phyloP scores from a whole-genome alignment of 1,140 invertebrate genomes.

The Drosophila santomea region DNA sequence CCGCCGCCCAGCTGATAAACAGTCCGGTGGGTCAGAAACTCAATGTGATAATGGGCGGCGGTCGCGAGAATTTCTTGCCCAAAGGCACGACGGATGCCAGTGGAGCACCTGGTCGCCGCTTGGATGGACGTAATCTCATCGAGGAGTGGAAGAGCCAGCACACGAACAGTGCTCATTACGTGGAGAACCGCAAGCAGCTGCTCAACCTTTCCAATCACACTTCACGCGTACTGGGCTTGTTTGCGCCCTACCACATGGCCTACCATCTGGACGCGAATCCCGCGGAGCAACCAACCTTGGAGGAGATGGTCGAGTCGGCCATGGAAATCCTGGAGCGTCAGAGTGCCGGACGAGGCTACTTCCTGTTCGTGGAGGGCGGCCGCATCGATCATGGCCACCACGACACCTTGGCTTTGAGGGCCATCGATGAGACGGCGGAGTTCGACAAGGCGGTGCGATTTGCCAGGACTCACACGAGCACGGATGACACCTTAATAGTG shows the following conservation, averaged over 20 bases:
- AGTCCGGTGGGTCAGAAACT: slow-evolving; percentile 87
- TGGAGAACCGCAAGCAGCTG: slow-evolving; percentile 87
- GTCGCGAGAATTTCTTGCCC: slow-evolving; percentile 89
- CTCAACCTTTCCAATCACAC: slow-evolving; percentile 83
- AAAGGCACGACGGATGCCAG: slow-evolving; percentile 68
- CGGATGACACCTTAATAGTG: slow-evolving; percentile 88
- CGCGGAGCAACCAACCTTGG: slow-evolving; percentile 89
- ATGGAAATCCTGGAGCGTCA: slow-evolving; percentile 88
- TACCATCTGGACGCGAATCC: slow-evolving; percentile 86
- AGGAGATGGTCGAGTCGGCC: slow-evolving; percentile 91
- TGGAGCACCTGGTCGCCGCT: slow-evolving; percentile 84
- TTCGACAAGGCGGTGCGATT: slow-evolving; percentile 88
- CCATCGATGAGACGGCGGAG: slow-evolving; percentile 90
- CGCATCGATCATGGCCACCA: slow-evolving; percentile 92
- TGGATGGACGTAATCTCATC: slow-evolving; percentile 90
- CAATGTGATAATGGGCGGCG: slow-evolving; percentile 91
- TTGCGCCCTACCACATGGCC: slow-evolving; percentile 86
- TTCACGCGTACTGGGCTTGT: slow-evolving; percentile 85
- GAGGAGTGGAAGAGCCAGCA: slow-evolving; percentile 87
- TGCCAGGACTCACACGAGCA: slow-evolving; percentile 86
- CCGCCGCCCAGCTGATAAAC: slow-evolving; percentile 90
- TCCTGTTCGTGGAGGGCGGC: slow-evolving; percentile 88
- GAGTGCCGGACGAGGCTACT: slow-evolving; percentile 90
- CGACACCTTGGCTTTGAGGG: slow-evolving; percentile 87
- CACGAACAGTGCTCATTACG: slow-evolving; percentile 86